Evolutionary conservation across 35 echinoderm and acorn worm species (phyloP).

Genomic region (Acanthaster planci): DNA sequence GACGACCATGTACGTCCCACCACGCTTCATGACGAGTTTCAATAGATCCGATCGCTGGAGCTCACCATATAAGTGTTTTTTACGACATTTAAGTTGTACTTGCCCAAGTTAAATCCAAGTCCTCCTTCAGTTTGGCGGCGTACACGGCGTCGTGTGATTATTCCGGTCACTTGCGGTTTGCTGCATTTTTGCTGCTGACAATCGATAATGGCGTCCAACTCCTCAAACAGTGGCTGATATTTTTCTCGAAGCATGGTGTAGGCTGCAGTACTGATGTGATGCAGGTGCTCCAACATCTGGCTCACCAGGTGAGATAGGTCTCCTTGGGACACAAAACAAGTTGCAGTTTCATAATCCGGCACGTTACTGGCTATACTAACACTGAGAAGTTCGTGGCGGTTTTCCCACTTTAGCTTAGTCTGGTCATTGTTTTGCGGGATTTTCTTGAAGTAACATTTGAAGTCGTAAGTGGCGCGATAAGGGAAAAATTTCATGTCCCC

Average conservation of each 20-base stretch:
- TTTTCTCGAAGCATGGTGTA: too few relatives aligned
- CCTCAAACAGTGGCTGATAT: too few relatives aligned
- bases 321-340: slow-evolving; percentile 39
- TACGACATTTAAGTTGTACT: slow-evolving; percentile 58
- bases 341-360: neutral
- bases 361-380: slow-evolving; percentile 30
- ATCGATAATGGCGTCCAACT: too few relatives aligned
- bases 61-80: neutral
- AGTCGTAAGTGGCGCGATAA: slow-evolving; percentile 21
- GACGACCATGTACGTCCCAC: slow-evolving; percentile 14
- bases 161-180: too few relatives aligned
- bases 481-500: slow-evolving; percentile 22
- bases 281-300: too few relatives aligned
- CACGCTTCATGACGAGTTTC: slow-evolving; percentile 26
- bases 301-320: neutral
- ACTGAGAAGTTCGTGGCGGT: slow-evolving; percentile 16
- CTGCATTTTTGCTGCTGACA: too few relatives aligned
- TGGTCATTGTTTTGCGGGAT: neutral
- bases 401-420: neutral
- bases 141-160: too few relatives aligned
- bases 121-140: too few relatives aligned
- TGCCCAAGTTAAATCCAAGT: slow-evolving; percentile 60
- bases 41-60: neutral
- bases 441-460: slow-evolving; percentile 27
- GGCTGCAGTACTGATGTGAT: too few relatives aligned